A percentile compares a stretch with the other conserved stretches of the same genome.
Evolutionary conservation across 2,888 invertebrate genomes (phyloP).

Genomic region (Pammene aurita): DNA sequence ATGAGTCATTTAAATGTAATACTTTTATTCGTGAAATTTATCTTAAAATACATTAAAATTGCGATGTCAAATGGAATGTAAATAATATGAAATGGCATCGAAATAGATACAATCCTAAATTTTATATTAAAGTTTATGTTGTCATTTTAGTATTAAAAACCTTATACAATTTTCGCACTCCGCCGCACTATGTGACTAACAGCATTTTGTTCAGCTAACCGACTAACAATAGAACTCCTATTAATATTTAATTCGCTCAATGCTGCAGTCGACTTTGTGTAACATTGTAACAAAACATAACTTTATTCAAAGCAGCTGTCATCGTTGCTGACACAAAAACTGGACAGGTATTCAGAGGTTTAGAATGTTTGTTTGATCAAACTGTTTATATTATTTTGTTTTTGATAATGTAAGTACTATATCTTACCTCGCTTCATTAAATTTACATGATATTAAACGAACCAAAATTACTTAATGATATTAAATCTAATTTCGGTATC

Average conservation of each 20-base stretch:
- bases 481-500: too few relatives aligned
- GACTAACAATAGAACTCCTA: slow-evolving; percentile 70
- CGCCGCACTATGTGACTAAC: slow-evolving; percentile 69
- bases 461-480: neutral
- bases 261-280: slow-evolving; percentile 41
- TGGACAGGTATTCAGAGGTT: slow-evolving; percentile 3
- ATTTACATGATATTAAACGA: neutral
- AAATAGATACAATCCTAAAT: too few relatives aligned
- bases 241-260: slow-evolving; percentile 53
- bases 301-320: slow-evolving; percentile 36
- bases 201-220: slow-evolving; percentile 76
- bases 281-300: slow-evolving; percentile 34
- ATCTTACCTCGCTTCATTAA: neutral
- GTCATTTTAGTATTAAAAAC: neutral
- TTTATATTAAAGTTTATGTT: too few relatives aligned
- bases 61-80: too few relatives aligned
- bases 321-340: slow-evolving; percentile 26
- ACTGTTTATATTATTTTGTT: neutral
- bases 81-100: too few relatives aligned
- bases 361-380: slow-evolving; percentile 3
- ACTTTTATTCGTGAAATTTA: neutral
- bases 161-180: slow-evolving; percentile 14
- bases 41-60: too few relatives aligned
- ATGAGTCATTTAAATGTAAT: neutral
- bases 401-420: neutral